These are phyloP conservation scores for Ovis canadensis DNA, from an alignment of 2,113 vertebrate species.

Conservation along the genomic window DNA sequence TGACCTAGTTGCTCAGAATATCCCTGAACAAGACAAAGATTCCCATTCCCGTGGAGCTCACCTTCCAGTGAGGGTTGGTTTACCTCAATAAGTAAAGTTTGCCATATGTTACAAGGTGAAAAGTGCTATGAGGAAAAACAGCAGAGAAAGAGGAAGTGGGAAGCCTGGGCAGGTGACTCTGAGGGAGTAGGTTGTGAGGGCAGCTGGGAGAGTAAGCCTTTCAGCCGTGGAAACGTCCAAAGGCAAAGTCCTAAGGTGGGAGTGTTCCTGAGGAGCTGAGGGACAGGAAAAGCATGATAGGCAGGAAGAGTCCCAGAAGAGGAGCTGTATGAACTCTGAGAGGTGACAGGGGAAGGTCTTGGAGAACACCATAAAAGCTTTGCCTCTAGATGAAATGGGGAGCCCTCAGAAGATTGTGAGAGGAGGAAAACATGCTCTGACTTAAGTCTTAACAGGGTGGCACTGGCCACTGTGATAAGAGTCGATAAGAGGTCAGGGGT, in stretches of 20 bases:
- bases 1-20: background rate
- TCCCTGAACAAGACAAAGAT: background rate
- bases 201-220: background rate
- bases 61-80: background rate
- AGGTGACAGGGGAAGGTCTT: too few species aligned
- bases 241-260: background rate
- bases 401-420: too few species aligned
- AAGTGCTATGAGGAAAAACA: background rate
- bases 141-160: rapidly evolving
- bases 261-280: background rate
- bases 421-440: background rate
- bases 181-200: background rate
- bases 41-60: too few species aligned
- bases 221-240: background rate
- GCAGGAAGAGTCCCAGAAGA: background rate
- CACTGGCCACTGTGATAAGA: background rate
- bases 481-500: background rate
- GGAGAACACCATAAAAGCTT: background rate
- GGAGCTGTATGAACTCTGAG: background rate
- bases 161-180: background rate
- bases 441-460: background rate
- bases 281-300: background rate
- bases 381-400: background rate
- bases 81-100: background rate
- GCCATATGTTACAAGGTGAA: background rate